These are phyloP conservation scores for Drosophila barbarae DNA, from an alignment of 2,888 invertebrate species.

Conservation along the genomic window DNA sequence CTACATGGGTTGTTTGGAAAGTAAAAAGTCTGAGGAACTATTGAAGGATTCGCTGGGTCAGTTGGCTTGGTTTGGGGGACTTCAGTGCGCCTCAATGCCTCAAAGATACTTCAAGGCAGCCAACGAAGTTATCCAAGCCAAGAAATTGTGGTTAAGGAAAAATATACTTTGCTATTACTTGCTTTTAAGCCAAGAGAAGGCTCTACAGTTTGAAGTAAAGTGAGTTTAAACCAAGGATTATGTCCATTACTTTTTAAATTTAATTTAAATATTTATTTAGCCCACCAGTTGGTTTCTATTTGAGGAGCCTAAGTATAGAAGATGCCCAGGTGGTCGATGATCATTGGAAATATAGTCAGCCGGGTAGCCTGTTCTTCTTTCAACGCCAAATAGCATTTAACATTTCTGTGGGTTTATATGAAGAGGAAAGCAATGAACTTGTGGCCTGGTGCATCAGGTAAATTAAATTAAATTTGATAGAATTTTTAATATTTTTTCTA, in stretches of 20 bases:
- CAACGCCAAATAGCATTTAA: slow-evolving; percentile 72
- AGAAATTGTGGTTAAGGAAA: slow-evolving; percentile 57
- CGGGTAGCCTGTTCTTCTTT: slow-evolving; percentile 71
- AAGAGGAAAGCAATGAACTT: slow-evolving; percentile 57
- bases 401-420: slow-evolving; percentile 72
- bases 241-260: rapidly evolving
- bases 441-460: slow-evolving; percentile 79
- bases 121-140: slow-evolving; percentile 53
- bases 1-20: slow-evolving; percentile 71
- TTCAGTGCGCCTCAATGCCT: slow-evolving; percentile 76
- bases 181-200: slow-evolving; percentile 65
- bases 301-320: slow-evolving; percentile 43
- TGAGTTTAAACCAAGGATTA: slow-evolving; percentile 29
- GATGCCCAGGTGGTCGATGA: slow-evolving; percentile 70
- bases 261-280: slow-evolving; percentile 47
- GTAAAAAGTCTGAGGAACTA: slow-evolving; percentile 10
- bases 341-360: slow-evolving; percentile 71
- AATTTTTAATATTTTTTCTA: too few species aligned
- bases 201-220: slow-evolving; percentile 60
- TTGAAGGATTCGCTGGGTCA: slow-evolving; percentile 67
- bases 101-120: slow-evolving; percentile 58
- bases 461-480: neutral
- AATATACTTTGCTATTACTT: slow-evolving; percentile 49
- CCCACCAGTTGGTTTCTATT: slow-evolving; percentile 57
- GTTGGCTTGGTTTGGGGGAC: slow-evolving; percentile 75